These are phyloP conservation scores for Kryptopterus vitreolus DNA, from an alignment of 2,797 vertebrate genomes.

Conservation along the genomic window DNA sequence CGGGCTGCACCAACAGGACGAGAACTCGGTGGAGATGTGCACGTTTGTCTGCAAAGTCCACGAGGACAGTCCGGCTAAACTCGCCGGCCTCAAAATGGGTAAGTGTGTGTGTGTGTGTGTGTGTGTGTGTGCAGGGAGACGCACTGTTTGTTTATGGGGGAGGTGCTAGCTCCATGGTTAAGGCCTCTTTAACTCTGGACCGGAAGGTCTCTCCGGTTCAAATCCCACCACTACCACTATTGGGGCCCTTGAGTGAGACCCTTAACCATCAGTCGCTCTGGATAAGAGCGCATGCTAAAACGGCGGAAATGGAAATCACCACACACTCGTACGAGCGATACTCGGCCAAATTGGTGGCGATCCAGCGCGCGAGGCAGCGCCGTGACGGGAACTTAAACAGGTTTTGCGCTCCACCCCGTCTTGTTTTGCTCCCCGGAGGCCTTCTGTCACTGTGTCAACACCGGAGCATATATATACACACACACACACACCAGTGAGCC, in stretches of 20 bases:
- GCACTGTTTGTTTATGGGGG: no score
- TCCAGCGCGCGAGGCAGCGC: background rate
- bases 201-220: no score
- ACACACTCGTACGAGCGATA: background rate
- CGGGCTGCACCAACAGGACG: conserved; percentile 89
- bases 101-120: no score
- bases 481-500: no score
- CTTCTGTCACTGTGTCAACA: conserved; percentile 56
- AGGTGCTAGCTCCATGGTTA: no score
- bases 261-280: no score
- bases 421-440: conserved; percentile 42
- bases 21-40: conserved; percentile 93
- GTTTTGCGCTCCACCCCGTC: conserved; percentile 20
- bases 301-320: background rate
- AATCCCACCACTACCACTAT: no score
- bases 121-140: no score
- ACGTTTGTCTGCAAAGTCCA: conserved; percentile 93
- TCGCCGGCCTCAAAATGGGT: conserved; percentile 89
- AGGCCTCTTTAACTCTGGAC: no score
- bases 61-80: conserved; percentile 83
- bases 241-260: no score
- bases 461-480: conserved; percentile 40
- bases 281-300: background rate
- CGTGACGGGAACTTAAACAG: background rate
- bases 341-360: background rate